A percentile compares a stretch with the other conserved stretches of the same genome.
phyloP scores from a whole-genome alignment of 1,140 invertebrate species.

The Nephotettix cincticeps region DNA sequence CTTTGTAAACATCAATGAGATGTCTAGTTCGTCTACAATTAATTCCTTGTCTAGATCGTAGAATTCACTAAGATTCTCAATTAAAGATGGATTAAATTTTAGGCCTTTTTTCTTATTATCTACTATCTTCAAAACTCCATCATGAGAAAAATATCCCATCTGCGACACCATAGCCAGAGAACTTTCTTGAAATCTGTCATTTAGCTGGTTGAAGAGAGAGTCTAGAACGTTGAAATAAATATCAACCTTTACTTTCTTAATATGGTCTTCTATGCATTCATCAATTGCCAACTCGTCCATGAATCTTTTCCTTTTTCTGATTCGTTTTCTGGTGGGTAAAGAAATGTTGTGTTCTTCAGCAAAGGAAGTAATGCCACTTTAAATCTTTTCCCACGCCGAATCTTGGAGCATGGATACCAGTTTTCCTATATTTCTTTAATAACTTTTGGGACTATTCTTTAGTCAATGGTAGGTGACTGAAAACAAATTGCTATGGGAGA shows the following conservation, averaged over 20 bases:
- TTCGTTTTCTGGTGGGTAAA: not conserved
- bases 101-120: not conserved
- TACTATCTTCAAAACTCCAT: not conserved
- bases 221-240: not conserved
- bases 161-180: not conserved
- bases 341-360: not conserved
- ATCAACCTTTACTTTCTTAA: not conserved
- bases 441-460: slow-evolving; percentile 2
- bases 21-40: not conserved
- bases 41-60: too few species aligned
- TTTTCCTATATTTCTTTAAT: slow-evolving; percentile 3
- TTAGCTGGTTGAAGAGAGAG: not conserved
- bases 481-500: slow-evolving; percentile 4
- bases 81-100: not conserved
- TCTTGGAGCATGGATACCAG: not conserved
- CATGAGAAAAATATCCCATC: not conserved
- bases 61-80: too few species aligned
- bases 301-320: not conserved
- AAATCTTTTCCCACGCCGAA: not conserved
- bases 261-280: not conserved
- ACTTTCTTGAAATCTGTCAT: not conserved
- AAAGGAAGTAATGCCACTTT: not conserved
- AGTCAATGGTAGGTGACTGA: slow-evolving; percentile 14
- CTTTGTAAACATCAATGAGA: not conserved
- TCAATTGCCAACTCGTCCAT: not conserved